A percentile compares a stretch with the other conserved stretches of the same genome.
phyloP scores from a whole-genome alignment of 2,113 vertebrate species.

The Nothoprocta pentlandii region DNA sequence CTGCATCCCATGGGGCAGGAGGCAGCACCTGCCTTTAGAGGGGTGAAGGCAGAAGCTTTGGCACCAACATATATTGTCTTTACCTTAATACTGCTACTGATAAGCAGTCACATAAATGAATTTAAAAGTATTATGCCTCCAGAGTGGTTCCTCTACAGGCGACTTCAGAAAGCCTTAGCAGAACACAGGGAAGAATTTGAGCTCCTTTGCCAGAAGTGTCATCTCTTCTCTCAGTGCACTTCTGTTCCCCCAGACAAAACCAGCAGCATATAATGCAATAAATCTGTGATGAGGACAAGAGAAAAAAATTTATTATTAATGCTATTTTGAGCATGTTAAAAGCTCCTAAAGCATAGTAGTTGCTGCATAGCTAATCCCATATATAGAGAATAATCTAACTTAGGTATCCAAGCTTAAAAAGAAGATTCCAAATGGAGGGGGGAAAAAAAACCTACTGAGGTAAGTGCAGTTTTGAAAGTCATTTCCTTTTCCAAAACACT shows the following conservation, averaged over 20 bases:
- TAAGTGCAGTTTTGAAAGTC: not conserved
- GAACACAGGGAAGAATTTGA: not conserved
- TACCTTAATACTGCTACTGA: not conserved
- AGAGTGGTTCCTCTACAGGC: not conserved
- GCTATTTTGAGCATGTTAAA: not conserved
- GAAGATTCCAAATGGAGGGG: not conserved
- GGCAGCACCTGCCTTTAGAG: not conserved
- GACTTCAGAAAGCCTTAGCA: not conserved
- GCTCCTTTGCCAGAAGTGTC: accelerated
- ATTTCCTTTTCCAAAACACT: not conserved
- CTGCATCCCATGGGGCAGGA: not conserved
- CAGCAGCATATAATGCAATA: not conserved
- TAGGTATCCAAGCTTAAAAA: not conserved
- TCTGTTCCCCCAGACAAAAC: not conserved
- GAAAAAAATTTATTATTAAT: not conserved
- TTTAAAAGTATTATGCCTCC: not conserved
- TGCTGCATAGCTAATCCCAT: not conserved
- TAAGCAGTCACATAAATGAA: not conserved
- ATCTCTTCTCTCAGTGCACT: not conserved
- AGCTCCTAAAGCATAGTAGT: not conserved
- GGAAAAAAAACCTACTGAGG: not conserved
- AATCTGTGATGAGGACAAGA: not conserved
- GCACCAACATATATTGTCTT: not conserved
- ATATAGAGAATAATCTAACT: not conserved
- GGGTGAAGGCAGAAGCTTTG: not conserved